phyloP scores from a whole-genome alignment of 2,113 vertebrate genomes.

The Dasyprocta punctata region DNA sequence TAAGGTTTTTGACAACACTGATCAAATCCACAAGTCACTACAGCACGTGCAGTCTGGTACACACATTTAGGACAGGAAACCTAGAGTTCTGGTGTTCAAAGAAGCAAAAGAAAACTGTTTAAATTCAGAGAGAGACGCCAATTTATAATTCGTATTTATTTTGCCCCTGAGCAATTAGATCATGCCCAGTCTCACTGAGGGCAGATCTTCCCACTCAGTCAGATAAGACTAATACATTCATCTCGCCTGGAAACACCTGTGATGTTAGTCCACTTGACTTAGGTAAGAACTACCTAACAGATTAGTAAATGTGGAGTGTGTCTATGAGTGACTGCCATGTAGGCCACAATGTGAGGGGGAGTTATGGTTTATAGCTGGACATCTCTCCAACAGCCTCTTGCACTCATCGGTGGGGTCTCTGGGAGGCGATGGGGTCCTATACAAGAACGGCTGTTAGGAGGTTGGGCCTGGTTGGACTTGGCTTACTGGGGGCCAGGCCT shows the following conservation, averaged over 20 bases:
- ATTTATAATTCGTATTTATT: not conserved
- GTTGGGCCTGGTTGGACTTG: not conserved
- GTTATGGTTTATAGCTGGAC: not conserved
- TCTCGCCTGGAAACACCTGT: too few relatives aligned
- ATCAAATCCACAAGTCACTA: not conserved
- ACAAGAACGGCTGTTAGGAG: not conserved
- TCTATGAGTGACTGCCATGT: not conserved
- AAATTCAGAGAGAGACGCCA: not conserved
- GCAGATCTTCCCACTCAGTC: not conserved
- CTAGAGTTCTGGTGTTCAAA: not conserved
- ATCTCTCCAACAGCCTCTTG: not conserved
- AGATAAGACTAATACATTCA: not conserved
- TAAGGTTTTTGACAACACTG: not conserved
- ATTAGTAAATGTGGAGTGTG: not conserved
- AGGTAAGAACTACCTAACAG: not conserved
- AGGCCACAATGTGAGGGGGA: not conserved
- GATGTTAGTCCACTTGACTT: not conserved
- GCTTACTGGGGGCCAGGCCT: not conserved
- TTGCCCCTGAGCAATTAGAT: not conserved
- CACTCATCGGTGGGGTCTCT: not conserved
- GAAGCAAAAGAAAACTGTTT: not conserved
- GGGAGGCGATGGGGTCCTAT: not conserved
- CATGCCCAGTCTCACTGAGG: not conserved
- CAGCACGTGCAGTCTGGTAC: fast-evolving
- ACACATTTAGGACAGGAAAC: not conserved